Conservation (phyloP, 2,113 vertebrate species). For the Gavialis gangeticus region DNA sequence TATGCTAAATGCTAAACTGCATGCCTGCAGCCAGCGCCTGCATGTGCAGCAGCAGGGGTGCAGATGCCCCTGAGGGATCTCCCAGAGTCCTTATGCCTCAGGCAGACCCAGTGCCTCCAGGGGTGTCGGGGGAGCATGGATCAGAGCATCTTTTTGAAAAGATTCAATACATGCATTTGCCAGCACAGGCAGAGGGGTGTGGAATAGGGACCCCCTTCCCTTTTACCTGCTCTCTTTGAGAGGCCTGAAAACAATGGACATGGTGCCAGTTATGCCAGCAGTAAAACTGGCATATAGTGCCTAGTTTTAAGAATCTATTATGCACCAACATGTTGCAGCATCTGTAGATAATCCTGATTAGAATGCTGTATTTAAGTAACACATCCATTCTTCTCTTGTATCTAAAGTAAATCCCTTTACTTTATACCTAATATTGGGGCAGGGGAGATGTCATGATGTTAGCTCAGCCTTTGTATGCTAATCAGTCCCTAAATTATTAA, state of each 20-base stretch:
- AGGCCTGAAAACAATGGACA: background rate
- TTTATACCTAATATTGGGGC: constrained; percentile 26
- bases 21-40: background rate
- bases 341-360: background rate
- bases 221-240: background rate
- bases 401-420: constrained; percentile 35
- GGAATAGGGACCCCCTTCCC: background rate
- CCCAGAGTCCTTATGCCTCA: background rate
- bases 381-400: background rate
- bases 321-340: background rate
- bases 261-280: background rate
- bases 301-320: background rate
- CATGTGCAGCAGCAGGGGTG: background rate
- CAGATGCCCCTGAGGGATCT: background rate
- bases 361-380: background rate
- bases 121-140: background rate
- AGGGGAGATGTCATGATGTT: constrained; percentile 41
- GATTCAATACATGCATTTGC: background rate
- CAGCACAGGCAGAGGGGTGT: background rate
- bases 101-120: background rate
- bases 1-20: background rate
- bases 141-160: background rate
- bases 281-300: fast-evolving
- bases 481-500: constrained; percentile 78
- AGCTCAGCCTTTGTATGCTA: constrained; percentile 76